Evolutionary conservation across 2,113 vertebrate species (phyloP).

Genomic region (Hypanus sabinus): DNA sequence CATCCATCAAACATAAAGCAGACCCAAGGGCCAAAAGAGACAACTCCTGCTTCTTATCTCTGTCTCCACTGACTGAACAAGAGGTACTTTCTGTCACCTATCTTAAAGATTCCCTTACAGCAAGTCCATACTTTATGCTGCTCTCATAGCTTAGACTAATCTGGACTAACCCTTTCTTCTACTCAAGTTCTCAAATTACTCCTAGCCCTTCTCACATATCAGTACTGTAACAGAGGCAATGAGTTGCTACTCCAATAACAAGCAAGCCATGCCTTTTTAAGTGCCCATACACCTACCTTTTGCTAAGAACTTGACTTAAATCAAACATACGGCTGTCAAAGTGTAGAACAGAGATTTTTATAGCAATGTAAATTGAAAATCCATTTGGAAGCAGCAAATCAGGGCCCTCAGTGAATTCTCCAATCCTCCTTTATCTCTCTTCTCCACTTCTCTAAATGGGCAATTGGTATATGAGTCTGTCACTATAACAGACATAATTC

Average conservation of each 20-base stretch:
- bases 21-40: not conserved
- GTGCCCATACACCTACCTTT: not conserved
- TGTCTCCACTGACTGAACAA: not conserved
- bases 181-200: not conserved
- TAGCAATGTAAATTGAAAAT: too few species aligned
- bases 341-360: too few species aligned
- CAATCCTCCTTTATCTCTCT: not conserved
- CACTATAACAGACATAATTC: not conserved
- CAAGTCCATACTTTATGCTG: too few species aligned
- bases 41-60: not conserved
- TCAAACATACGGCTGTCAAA: not conserved
- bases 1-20: too few species aligned
- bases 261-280: not conserved
- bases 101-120: not conserved
- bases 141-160: too few species aligned
- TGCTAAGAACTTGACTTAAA: not conserved
- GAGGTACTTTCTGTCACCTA: not conserved
- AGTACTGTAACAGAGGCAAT: not conserved
- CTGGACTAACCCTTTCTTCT: not conserved
- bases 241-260: not conserved
- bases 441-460: not conserved
- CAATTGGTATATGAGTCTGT: not conserved
- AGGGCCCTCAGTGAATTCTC: not conserved
- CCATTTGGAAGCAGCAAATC: not conserved
- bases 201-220: not conserved